A percentile compares a stretch with the other conserved stretches of the same genome.
phyloP scores from a whole-genome alignment of 2,797 vertebrate species.

The Pagetopsis macropterus region DNA sequence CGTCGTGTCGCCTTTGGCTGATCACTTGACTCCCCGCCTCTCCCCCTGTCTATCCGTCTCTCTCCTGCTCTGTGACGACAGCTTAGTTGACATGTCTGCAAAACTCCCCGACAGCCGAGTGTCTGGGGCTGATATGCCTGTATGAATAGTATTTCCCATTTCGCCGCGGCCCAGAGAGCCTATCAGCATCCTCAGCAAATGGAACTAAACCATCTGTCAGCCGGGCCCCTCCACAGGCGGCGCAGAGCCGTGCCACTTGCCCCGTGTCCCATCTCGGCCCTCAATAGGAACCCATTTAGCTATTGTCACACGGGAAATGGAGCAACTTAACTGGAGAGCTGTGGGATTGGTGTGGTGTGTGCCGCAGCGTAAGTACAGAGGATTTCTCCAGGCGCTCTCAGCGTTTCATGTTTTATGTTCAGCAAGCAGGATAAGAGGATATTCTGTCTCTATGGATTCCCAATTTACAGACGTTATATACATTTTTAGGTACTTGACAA shows the following conservation, averaged over 20 bases:
- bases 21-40: conserved; percentile 33
- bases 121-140: conserved; percentile 66
- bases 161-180: conserved; percentile 41
- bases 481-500: conserved; percentile 11
- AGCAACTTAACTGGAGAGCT: conserved; percentile 69
- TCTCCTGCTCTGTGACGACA: conserved; percentile 50
- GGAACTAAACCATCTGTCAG: conserved; percentile 70
- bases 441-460: conserved; percentile 20
- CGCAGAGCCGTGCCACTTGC: conserved; percentile 51
- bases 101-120: conserved; percentile 55
- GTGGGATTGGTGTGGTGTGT: conserved; percentile 48
- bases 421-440: conserved; percentile 34
- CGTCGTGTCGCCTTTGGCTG: conserved; percentile 48
- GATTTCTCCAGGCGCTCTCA: conserved; percentile 35
- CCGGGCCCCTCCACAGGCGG: conserved; percentile 43
- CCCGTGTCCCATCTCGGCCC: conserved; percentile 60
- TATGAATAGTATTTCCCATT: conserved; percentile 68
- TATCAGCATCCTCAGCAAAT: conserved; percentile 66
- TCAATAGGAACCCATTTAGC: conserved; percentile 71
- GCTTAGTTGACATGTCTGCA: conserved; percentile 64
- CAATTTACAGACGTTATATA: conserved; percentile 29
- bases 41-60: conserved; percentile 33
- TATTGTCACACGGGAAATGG: conserved; percentile 68
- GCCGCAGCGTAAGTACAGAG: conserved; percentile 47
- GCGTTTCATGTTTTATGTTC: conserved; percentile 49